Evolutionary conservation across 1,140 invertebrate species (phyloP).

Genomic region (Meloidogyne chitwoodi): DNA sequence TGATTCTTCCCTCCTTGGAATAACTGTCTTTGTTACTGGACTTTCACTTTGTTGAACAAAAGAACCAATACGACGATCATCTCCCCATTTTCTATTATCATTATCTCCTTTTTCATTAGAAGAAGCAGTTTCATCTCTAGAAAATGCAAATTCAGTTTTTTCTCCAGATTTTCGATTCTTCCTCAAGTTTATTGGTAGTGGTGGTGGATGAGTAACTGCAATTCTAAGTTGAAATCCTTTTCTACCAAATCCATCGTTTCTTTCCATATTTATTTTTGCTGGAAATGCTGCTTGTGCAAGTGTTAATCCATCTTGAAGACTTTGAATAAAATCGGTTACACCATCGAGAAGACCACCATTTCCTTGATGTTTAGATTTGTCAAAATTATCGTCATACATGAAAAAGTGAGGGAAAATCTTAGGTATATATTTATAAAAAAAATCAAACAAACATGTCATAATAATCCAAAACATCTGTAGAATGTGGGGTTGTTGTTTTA

Average conservation of each 20-base stretch:
- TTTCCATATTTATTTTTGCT: constrained; percentile 2
- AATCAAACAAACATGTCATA: constrained; percentile 35
- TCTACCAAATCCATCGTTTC: neutral
- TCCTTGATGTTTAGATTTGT: constrained; percentile 45
- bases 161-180: neutral
- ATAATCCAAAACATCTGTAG: constrained; percentile 38
- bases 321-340: constrained; percentile 41
- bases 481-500: neutral
- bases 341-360: constrained; percentile 31
- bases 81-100: neutral
- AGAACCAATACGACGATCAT: constrained; percentile 37
- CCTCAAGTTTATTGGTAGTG: constrained; percentile 11
- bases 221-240: constrained; percentile 36
- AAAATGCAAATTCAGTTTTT: constrained; percentile 33
- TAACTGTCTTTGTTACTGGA: constrained; percentile 23
- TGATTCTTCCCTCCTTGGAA: neutral
- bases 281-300: constrained; percentile 46
- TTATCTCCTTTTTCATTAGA: neutral
- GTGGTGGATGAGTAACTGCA: constrained; percentile 20
- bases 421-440: neutral
- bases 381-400: constrained; percentile 49
- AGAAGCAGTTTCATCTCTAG: constrained; percentile 37
- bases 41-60: constrained; percentile 45
- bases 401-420: neutral
- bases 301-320: constrained; percentile 45